Base-by-base conservation (phyloP, 2,888 invertebrate species). In the Rhagophthalmus giganteus region DNA sequence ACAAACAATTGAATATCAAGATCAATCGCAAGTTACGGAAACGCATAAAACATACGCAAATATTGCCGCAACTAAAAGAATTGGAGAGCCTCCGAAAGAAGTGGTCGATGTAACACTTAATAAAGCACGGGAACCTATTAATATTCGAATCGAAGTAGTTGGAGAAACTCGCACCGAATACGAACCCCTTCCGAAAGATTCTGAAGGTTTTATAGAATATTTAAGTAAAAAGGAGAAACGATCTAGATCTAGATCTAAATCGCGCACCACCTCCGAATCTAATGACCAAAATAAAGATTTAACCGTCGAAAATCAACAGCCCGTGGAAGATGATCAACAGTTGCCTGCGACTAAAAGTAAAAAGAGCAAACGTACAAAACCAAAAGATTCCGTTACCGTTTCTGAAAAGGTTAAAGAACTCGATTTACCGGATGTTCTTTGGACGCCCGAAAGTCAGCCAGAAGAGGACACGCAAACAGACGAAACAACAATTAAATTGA, bases 141-240 rank as follows among this genome's bases (percentile, higher is more conserved):
- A 27, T 11, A 34, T 54, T 2, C 46, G 45, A 13, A 45, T 54
- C 24, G 41, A 54, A 27, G 56, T 58, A 8, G 37, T 55, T 20
- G 58, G 30, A 16, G 59, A 62, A 34, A 9, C 49, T 34, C 35
- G 51, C 45, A 13, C 28, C 6, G 40, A 46, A 47, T 37, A 49
- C 13, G 55, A 61, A 54, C 44, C 33, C 5, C 10, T 37, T 2
- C 38, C 53, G 28, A 47, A 49, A 8, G 64, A 66, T 51, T 13
- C 58, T n/a, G 64, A 68, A 37, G 67, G 66, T n/a, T 70, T 70
- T 42, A 63, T 69, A 16, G 42, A 62, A 8, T 58, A 67, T n/a
- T 37, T 59, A 16, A 57, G 54, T 9, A 61, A 57, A 37, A 62
- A 61, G 42, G 64, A 63, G 4, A 56, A 58, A 7, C 53, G 68